Evolutionary conservation across 2,797 vertebrate species (phyloP).

Genomic region (Amazona finschi): DNA sequence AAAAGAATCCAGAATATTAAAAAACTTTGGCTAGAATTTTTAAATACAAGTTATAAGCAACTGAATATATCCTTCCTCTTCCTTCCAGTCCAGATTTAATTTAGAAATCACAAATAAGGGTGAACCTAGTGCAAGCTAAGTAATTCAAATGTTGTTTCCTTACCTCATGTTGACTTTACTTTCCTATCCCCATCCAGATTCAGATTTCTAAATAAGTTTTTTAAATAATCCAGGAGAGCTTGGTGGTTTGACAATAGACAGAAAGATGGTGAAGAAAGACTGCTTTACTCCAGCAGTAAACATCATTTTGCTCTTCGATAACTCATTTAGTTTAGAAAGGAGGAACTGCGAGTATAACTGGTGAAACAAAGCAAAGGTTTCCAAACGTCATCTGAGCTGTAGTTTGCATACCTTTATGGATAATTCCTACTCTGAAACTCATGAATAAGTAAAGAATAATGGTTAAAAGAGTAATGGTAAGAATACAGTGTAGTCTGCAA

Average conservation of each 20-base stretch:
- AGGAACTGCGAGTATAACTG: background rate
- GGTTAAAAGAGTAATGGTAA: background rate
- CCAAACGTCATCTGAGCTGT: background rate
- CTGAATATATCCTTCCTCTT: background rate
- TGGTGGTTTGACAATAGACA: background rate
- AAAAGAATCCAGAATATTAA: constrained; percentile 3
- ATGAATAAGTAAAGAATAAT: background rate
- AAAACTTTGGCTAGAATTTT: background rate
- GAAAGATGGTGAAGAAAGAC: background rate
- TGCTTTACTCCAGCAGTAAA: background rate
- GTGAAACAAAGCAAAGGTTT: background rate
- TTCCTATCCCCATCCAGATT: background rate
- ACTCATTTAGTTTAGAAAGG: background rate
- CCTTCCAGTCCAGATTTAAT: constrained; percentile 6
- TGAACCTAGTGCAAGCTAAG: constrained; percentile 6
- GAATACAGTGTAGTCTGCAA: background rate
- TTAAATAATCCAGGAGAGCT: background rate
- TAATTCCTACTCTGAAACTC: background rate
- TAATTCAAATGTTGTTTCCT: background rate
- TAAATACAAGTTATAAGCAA: constrained; percentile 2
- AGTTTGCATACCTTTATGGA: background rate
- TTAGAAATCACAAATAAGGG: constrained; percentile 38
- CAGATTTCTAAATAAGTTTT: constrained; percentile 44
- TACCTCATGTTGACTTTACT: constrained; percentile 24
- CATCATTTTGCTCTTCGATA: background rate